Percentiles rank a stretch among this genome's conserved stretches.
phyloP scores from a whole-genome alignment of 1,140 invertebrate genomes.

The Drosophila erecta region DNA sequence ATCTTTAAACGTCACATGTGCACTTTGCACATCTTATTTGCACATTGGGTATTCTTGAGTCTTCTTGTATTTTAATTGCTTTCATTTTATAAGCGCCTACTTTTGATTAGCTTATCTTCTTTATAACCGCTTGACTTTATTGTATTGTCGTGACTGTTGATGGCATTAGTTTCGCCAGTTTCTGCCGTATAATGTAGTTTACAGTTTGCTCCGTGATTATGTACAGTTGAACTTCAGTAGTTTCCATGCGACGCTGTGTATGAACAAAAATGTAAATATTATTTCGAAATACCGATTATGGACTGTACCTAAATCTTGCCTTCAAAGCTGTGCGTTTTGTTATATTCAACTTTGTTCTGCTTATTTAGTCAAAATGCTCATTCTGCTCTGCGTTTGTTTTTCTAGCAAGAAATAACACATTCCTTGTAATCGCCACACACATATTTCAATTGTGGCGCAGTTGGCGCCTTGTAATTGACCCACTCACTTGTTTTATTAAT shows the following conservation, averaged over 20 bases:
- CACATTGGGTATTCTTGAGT: slow-evolving; percentile 1
- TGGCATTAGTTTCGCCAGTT: slow-evolving; percentile 15
- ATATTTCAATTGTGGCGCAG: slow-evolving; percentile 49
- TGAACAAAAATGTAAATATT: too few relatives aligned
- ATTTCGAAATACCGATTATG: background rate
- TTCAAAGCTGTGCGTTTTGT: too few relatives aligned
- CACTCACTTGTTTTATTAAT: slow-evolving; percentile 52
- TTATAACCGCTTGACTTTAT: slow-evolving; percentile 41
- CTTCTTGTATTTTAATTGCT: slow-evolving; percentile 27
- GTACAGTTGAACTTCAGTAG: slow-evolving; percentile 11
- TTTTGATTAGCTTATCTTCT: slow-evolving; percentile 37
- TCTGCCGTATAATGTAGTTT: slow-evolving; percentile 8
- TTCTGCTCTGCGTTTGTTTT: slow-evolving; percentile 9
- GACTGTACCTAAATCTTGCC: too few relatives aligned
- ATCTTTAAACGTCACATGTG: slow-evolving; percentile 8
- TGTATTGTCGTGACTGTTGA: slow-evolving; percentile 36
- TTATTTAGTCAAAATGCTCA: slow-evolving; percentile 19
- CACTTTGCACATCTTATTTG: slow-evolving; percentile 15
- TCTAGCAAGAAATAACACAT: slow-evolving; percentile 29
- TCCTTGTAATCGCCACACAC: slow-evolving; percentile 24
- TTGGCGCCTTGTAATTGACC: slow-evolving; percentile 63
- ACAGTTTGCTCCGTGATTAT: slow-evolving; percentile 1
- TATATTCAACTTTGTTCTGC: background rate
- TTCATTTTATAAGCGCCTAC: slow-evolving; percentile 13
- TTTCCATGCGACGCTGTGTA: background rate